These are phyloP conservation scores for Megaptera novaeangliae DNA, from an alignment of 2,113 vertebrate genomes.

Conservation along the genomic window DNA sequence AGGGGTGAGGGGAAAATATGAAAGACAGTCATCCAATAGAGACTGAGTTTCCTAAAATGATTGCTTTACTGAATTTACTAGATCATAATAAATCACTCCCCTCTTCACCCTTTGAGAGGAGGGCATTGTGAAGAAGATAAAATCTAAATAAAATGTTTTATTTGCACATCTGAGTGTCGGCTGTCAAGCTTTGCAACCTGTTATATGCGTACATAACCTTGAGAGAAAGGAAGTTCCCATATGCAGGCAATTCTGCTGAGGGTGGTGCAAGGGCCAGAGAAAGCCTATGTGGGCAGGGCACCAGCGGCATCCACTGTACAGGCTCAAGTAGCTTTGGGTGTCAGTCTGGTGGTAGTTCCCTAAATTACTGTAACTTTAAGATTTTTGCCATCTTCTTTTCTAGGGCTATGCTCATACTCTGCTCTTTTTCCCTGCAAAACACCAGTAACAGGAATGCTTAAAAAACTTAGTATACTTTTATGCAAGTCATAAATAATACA, in stretches of 20 bases:
- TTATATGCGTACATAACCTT: neutral
- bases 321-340: neutral
- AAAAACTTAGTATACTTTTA: neutral
- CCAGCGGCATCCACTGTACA: fast-evolving
- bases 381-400: neutral
- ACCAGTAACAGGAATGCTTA: neutral
- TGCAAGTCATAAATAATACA: neutral
- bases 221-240: neutral
- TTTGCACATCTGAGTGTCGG: neutral
- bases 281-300: fast-evolving
- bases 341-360: neutral
- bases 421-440: neutral
- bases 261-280: neutral
- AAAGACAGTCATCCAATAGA: neutral
- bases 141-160: neutral
- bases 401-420: neutral
- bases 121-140: neutral
- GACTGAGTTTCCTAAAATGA: neutral
- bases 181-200: neutral
- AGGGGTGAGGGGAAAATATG: neutral
- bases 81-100: neutral
- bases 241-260: neutral
- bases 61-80: neutral
- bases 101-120: neutral
- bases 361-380: neutral